Evolutionary conservation across 92 coral and sea anemone genomes (phyloP).

Genomic region (Parazoanthus atlanticus): DNA sequence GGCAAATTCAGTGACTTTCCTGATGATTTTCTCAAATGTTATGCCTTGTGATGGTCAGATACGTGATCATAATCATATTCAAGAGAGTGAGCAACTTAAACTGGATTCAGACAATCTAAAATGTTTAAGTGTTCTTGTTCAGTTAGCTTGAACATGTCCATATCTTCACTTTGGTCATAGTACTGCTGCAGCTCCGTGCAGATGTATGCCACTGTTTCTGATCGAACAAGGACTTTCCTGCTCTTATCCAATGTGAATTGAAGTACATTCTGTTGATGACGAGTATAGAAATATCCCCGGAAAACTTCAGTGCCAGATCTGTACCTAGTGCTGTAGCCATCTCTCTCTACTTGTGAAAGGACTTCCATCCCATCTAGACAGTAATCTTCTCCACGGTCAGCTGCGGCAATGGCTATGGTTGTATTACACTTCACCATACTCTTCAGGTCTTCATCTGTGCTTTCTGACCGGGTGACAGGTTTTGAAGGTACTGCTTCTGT

Average conservation of each 20-base stretch:
- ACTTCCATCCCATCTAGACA: slow-evolving; percentile 24
- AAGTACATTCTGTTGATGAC: background rate
- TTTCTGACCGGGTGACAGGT: no score
- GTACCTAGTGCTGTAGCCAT: background rate
- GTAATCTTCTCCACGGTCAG: slow-evolving; percentile 47
- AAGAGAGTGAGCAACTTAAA: background rate
- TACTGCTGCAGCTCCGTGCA: background rate
- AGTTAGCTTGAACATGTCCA: background rate
- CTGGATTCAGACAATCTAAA: slow-evolving; percentile 2
- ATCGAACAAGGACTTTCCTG: background rate
- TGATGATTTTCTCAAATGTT: no score
- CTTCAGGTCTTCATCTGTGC: no score
- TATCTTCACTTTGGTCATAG: background rate
- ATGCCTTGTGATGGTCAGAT: no score
- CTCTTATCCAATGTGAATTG: background rate
- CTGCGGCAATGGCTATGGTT: slow-evolving; percentile 44
- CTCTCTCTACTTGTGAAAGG: background rate
- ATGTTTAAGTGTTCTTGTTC: slow-evolving; percentile 16
- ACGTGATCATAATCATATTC: no score
- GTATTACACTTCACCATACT: background rate
- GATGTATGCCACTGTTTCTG: slow-evolving; percentile 4
- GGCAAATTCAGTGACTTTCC: no score
- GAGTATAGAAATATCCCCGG: slow-evolving; percentile 4
- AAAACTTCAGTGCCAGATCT: slow-evolving; percentile 1
- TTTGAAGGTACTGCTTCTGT: no score